A percentile compares a stretch with the other conserved stretches of the same genome.
Conservation (phyloP, 2,888 invertebrate genomes). For the Dioctria linearis region DNA sequence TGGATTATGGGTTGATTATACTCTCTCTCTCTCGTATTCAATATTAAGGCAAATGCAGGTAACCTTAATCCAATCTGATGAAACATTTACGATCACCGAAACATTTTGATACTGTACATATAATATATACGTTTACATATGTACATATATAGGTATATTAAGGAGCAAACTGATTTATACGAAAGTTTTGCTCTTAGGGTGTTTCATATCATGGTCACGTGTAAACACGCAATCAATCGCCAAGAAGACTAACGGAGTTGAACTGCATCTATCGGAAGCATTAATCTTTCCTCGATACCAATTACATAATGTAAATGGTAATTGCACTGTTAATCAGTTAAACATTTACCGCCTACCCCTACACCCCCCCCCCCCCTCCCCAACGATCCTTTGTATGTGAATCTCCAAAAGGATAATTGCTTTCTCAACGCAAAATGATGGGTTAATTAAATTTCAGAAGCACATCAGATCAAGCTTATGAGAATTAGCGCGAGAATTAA, state of each 20-base stretch:
- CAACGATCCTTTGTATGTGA: not conserved
- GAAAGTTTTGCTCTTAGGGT: slow-evolving; percentile 23
- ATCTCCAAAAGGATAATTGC: slow-evolving; percentile 37
- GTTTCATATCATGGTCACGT: slow-evolving; percentile 39
- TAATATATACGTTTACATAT: too few relatives aligned
- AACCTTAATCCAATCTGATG: too few relatives aligned
- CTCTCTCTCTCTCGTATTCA: too few relatives aligned
- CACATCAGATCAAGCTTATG: too few relatives aligned
- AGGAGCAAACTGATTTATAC: not conserved
- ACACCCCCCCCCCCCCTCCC: too few relatives aligned
- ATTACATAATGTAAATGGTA: slow-evolving; percentile 51
- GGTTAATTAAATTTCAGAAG: slow-evolving; percentile 41
- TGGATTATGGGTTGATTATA: too few relatives aligned
- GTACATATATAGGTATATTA: too few relatives aligned
- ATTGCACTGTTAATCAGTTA: slow-evolving; percentile 51
- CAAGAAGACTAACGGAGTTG: slow-evolving; percentile 24
- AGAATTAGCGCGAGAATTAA: too few relatives aligned
- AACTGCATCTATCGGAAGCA: slow-evolving; percentile 44
- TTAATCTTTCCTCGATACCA: slow-evolving; percentile 34
- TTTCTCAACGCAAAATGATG: slow-evolving; percentile 36
- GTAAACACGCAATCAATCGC: slow-evolving; percentile 48
- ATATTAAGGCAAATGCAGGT: too few relatives aligned
- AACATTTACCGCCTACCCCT: slow-evolving; percentile 20
- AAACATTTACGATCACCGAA: too few relatives aligned
- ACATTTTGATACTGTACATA: too few relatives aligned